Evolutionary conservation across 2,113 vertebrate species (phyloP), one percentile per base, ranked within the genome.

Genomic region (Eurystomus gularis): DNA sequence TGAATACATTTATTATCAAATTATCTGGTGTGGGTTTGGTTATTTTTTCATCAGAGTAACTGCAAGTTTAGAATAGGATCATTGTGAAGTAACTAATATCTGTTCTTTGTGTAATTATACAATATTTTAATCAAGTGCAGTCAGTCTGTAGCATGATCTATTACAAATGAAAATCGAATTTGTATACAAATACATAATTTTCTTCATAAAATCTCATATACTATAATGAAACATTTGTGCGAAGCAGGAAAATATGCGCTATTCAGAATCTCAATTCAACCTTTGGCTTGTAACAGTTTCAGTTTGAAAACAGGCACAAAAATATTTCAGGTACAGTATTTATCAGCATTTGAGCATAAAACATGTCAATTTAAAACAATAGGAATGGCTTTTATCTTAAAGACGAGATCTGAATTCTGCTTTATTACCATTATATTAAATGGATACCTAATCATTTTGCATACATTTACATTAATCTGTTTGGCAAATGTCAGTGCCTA

Each of bases 111-210:
- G 12, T 84, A 93, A 94, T 90, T 89, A 87, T 35, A 66, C 58
- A 31, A 61, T 86, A 73, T 71, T 97, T 88, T 70, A 85, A 51
- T 96, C 88, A 79, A 71, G 68, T 16, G 73, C 33, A 13, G 20
- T 87, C 91, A 85, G 64, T 95, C 60, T 91, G 29, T 78, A 86
- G 61, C 71, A 90, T 48, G 61, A 24, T 80, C 81, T 85, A 65
- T 93, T 86, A 93, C 71, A 89, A 95, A 87, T 72, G 2, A 80
- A 93, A 97, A 96, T 93, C 55, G 92, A 77, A 92, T 95, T 93
- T 94, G 51, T 70, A 76, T 39, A 84, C 35, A 62, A 80, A 93
- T 20, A 73, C 23, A 86, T 79, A 21, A 51, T 86, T 42, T 84
- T 92, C 7, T 77, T 64, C 82, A n/a, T 58, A 86, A 91, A 93